These are phyloP conservation scores for Pachyramphus minor DNA, from an alignment of 2,113 vertebrate species.

Conservation along the genomic window DNA sequence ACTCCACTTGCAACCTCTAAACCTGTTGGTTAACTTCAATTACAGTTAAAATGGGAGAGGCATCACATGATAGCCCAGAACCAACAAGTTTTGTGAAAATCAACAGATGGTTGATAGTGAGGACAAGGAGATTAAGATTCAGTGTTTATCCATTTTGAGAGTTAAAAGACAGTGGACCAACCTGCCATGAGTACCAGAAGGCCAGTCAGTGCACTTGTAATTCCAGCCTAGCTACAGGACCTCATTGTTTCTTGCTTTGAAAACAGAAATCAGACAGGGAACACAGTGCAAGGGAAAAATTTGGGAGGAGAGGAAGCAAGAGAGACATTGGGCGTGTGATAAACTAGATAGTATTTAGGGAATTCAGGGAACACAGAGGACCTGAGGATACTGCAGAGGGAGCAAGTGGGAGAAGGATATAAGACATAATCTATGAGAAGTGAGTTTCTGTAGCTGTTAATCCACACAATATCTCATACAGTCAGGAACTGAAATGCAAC, in stretches of 20 bases:
- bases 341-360: background rate
- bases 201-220: background rate
- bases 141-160: background rate
- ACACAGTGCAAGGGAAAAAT: background rate
- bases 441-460: background rate
- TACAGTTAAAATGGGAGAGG: background rate
- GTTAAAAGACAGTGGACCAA: background rate
- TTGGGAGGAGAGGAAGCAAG: background rate
- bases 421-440: background rate
- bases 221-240: background rate
- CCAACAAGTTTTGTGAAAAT: background rate
- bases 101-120: background rate
- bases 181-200: background rate
- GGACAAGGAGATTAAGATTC: background rate
- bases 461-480: background rate
- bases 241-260: background rate
- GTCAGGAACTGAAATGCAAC: background rate
- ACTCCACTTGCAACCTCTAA: background rate
- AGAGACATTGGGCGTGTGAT: background rate
- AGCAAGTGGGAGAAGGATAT: background rate
- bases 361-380: background rate
- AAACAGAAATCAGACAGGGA: background rate
- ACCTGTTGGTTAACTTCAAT: background rate
- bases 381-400: background rate
- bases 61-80: background rate